These are phyloP conservation scores for Lasioglossum figueresi DNA, from an alignment of 2,888 invertebrate genomes.

Conservation along the genomic window DNA sequence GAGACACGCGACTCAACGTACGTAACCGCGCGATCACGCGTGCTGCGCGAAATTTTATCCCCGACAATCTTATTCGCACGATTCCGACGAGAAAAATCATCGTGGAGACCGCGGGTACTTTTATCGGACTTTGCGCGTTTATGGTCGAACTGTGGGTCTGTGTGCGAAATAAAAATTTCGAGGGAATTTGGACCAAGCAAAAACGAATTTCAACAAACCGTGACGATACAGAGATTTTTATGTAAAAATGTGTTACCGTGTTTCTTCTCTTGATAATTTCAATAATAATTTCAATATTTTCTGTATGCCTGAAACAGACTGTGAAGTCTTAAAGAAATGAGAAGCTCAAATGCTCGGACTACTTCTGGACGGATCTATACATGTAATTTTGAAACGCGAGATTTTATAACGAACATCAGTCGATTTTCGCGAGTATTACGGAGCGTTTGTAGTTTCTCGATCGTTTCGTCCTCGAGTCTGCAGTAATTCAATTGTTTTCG, in stretches of 20 bases:
- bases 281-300: no score
- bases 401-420: neutral
- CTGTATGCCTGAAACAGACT: no score
- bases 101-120: neutral
- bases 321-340: neutral
- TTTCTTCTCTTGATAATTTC: no score
- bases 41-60: conserved; percentile 41
- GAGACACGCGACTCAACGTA: conserved; percentile 31
- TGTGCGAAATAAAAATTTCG: no score
- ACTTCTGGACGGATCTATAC: neutral
- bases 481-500: conserved; percentile 41
- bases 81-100: neutral
- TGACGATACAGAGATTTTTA: no score
- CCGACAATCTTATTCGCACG: neutral
- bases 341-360: neutral
- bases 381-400: neutral
- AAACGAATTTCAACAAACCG: no score
- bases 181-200: no score
- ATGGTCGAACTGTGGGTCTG: no score
- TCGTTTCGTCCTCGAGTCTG: conserved; percentile 9
- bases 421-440: neutral
- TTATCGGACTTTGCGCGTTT: neutral
- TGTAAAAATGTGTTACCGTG: no score
- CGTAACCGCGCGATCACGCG: conserved; percentile 38
- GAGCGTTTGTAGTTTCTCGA: neutral